Evolutionary conservation across 2,888 invertebrate species (phyloP).

Genomic region (Aphidoletes aphidimyza): DNA sequence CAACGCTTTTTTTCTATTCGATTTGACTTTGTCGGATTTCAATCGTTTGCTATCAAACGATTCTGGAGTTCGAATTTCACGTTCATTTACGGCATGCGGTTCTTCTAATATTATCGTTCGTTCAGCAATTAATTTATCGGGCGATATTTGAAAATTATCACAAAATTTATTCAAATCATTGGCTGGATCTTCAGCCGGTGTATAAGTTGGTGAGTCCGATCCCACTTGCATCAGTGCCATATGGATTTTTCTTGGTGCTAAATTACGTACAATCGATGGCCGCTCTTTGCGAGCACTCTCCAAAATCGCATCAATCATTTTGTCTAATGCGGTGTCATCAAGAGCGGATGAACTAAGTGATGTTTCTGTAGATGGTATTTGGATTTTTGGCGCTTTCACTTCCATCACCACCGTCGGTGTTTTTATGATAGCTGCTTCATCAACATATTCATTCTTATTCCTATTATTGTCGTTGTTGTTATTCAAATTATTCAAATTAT

Average conservation of each 20-base stretch:
- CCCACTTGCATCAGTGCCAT: constrained; percentile 57
- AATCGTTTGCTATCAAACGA: neutral
- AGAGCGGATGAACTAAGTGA: constrained; percentile 64
- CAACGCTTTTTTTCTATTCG: constrained; percentile 6
- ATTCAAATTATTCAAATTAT: constrained; percentile 7
- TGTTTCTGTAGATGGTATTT: constrained; percentile 57
- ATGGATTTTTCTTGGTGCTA: constrained; percentile 55
- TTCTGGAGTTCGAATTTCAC: constrained; percentile 63
- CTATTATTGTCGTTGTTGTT: constrained; percentile 52
- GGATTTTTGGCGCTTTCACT: neutral
- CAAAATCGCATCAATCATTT: constrained; percentile 66
- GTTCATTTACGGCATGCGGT: constrained; percentile 59
- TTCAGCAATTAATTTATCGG: constrained; percentile 56
- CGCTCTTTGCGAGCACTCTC: constrained; percentile 65
- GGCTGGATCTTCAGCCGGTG: constrained; percentile 66
- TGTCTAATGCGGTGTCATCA: constrained; percentile 65
- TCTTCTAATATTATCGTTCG: constrained; percentile 58
- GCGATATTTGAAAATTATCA: constrained; percentile 56
- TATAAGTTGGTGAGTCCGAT: constrained; percentile 63
- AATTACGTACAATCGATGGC: constrained; percentile 60
- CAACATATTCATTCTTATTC: neutral
- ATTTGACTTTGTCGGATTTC: constrained; percentile 19
- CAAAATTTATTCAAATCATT: constrained; percentile 66
- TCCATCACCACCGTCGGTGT: neutral
- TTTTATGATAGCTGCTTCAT: neutral